These are phyloP conservation scores for Lepus europaeus DNA, from an alignment of 2,113 vertebrate genomes.

Conservation along the genomic window DNA sequence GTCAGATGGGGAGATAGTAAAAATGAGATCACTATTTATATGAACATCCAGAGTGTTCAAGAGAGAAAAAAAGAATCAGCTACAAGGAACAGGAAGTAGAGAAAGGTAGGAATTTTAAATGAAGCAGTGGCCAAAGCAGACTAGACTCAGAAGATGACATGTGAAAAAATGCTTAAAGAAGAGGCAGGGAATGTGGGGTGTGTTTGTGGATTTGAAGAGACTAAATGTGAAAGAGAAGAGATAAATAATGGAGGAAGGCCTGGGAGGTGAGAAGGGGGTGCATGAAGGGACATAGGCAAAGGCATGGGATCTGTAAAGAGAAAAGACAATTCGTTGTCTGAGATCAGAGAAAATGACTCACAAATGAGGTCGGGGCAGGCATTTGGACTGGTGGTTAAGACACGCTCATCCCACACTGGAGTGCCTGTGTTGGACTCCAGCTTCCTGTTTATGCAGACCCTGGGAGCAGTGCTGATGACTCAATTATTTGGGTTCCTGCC, in stretches of 20 bases:
- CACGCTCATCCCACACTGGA: too few species aligned
- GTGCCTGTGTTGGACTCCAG: too few species aligned
- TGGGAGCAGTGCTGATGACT: too few species aligned
- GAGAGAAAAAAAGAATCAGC: neutral
- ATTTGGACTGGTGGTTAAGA: too few species aligned
- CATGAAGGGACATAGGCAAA: neutral
- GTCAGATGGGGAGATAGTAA: neutral
- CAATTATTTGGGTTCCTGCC: too few species aligned
- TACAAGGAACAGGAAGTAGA: neutral
- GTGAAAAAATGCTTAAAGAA: conserved; percentile 39
- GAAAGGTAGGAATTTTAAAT: conserved; percentile 2
- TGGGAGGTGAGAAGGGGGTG: neutral
- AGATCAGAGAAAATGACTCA: conserved; percentile 31
- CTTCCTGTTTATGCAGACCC: too few species aligned
- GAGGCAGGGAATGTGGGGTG: neutral
- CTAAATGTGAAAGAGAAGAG: neutral
- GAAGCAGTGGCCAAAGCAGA: neutral
- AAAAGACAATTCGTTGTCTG: conserved; percentile 18
- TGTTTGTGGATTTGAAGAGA: conserved; percentile 10
- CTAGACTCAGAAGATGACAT: neutral
- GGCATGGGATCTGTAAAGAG: neutral
- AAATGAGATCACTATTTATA: neutral
- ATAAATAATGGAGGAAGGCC: neutral
- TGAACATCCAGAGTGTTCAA: neutral
- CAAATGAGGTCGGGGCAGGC: neutral